phyloP scores from a whole-genome alignment of 1,140 invertebrate genomes.

The Papilio aristodemus region DNA sequence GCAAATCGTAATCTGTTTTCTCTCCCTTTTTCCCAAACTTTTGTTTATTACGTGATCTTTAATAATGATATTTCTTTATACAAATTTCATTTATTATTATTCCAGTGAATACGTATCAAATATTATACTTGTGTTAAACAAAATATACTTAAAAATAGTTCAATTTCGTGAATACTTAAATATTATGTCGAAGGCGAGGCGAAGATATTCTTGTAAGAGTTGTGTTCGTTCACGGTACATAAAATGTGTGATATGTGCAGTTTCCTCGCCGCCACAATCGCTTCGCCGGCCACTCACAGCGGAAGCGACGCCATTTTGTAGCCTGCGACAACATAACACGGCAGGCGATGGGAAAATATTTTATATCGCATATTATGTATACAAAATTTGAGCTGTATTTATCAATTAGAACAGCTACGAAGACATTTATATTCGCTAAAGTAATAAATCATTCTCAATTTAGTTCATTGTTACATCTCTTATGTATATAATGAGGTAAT shows the following conservation, averaged over 20 bases:
- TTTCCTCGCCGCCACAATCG: constrained; percentile 36
- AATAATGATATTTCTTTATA: too few species aligned
- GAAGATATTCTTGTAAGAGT: constrained; percentile 19
- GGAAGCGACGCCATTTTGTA: constrained; percentile 55
- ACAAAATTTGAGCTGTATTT: too few species aligned
- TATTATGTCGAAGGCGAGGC: not conserved
- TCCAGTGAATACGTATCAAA: too few species aligned
- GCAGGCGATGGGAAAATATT: constrained; percentile 45
- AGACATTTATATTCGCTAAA: not conserved
- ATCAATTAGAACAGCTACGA: not conserved
- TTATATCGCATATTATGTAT: constrained; percentile 1
- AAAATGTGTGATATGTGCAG: constrained; percentile 24
- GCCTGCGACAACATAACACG: constrained; percentile 54
- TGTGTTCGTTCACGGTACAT: constrained; percentile 19
- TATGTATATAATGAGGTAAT: too few species aligned
- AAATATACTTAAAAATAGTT: not conserved
- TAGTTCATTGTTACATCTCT: too few species aligned
- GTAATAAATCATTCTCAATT: not conserved
- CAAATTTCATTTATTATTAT: too few species aligned
- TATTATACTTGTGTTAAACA: not conserved
- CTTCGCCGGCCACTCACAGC: constrained; percentile 39
- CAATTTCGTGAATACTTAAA: not conserved
- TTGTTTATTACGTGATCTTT: too few species aligned
- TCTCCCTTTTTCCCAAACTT: too few species aligned
- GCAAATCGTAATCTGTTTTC: too few species aligned